These are phyloP conservation scores for Metridium senile DNA, from an alignment of 92 coral and sea anemone genomes.

Conservation along the genomic window DNA sequence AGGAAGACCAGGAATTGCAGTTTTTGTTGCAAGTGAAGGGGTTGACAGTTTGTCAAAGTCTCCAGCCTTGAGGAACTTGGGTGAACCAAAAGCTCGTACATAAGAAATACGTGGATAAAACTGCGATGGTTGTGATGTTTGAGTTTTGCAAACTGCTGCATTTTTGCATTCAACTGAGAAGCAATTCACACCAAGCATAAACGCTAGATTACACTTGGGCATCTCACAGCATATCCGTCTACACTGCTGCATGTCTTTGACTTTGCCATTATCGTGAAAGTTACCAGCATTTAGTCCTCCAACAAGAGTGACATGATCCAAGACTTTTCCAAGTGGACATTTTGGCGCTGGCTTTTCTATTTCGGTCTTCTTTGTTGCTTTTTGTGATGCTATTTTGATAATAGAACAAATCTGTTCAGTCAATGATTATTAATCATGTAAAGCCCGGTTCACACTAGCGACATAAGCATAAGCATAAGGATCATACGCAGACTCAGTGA, in stretches of 20 bases:
- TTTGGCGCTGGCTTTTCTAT: constrained; percentile 49
- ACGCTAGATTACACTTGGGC: constrained; percentile 93
- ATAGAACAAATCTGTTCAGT: too few relatives aligned
- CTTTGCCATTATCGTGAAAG: constrained; percentile 96
- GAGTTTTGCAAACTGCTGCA: constrained; percentile 80
- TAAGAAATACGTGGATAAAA: constrained; percentile 83
- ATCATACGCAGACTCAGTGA: too few relatives aligned
- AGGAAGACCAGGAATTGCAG: constrained; percentile 28
- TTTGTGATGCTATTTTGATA: neutral
- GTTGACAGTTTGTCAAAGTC: neutral
- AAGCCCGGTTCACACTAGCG: too few relatives aligned
- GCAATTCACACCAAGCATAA: constrained; percentile 90
- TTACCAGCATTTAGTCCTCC: constrained; percentile 94
- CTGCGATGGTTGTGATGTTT: constrained; percentile 83
- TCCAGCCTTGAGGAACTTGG: constrained; percentile 32
- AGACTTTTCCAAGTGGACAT: constrained; percentile 81
- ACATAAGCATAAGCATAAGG: too few relatives aligned
- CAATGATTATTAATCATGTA: too few relatives aligned
- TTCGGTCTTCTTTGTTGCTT: constrained; percentile 26
- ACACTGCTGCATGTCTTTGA: constrained; percentile 79
- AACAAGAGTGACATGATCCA: constrained; percentile 76
- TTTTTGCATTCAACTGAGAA: constrained; percentile 96
- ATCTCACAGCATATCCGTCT: constrained; percentile 96
- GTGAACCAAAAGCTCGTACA: constrained; percentile 75
- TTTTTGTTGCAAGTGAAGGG: neutral